These are phyloP conservation scores for Diadromus collaris DNA, from an alignment of 2,888 invertebrate species.

Conservation along the genomic window DNA sequence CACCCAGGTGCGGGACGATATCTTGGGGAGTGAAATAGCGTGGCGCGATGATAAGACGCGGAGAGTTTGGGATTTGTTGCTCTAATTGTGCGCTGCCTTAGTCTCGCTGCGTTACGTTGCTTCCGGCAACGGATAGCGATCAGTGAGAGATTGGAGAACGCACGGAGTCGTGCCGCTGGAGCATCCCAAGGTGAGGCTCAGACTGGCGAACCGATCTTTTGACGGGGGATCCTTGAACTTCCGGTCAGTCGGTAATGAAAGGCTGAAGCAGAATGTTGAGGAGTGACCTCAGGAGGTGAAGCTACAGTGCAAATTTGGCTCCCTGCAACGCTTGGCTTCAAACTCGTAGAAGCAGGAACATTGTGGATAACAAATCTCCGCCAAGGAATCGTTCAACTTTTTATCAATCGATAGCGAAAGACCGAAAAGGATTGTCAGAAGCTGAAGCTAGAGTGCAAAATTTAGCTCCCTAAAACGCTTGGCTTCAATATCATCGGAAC, in stretches of 20 bases:
- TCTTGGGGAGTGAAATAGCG: constrained; percentile 36
- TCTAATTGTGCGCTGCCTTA: background rate
- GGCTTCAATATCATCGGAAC: background rate
- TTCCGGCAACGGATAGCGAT: constrained; percentile 71
- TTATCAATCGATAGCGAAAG: constrained; percentile 35
- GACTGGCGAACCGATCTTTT: background rate
- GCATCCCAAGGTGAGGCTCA: background rate
- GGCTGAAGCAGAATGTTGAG: constrained; percentile 24
- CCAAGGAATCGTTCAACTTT: background rate
- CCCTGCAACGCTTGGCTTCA: background rate
- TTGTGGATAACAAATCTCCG: no score
- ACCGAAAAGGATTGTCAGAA: background rate
- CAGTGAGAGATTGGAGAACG: constrained; percentile 62
- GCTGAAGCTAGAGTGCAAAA: constrained; percentile 27
- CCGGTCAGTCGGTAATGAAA: constrained; percentile 42
- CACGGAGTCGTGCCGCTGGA: constrained; percentile 23
- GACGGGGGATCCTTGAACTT: background rate
- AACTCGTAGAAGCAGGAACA: background rate
- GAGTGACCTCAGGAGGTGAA: constrained; percentile 12
- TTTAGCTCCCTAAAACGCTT: background rate
- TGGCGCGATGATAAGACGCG: constrained; percentile 41
- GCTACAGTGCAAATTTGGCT: background rate
- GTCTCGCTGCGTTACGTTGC: constrained; percentile 73
- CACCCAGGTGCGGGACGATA: constrained; percentile 10
- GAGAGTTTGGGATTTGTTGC: constrained; percentile 9